A percentile compares a stretch with the other conserved stretches of the same genome.
Evolutionary conservation across 1,140 invertebrate genomes (phyloP).

Genomic region (Paraescarpia echinospica): DNA sequence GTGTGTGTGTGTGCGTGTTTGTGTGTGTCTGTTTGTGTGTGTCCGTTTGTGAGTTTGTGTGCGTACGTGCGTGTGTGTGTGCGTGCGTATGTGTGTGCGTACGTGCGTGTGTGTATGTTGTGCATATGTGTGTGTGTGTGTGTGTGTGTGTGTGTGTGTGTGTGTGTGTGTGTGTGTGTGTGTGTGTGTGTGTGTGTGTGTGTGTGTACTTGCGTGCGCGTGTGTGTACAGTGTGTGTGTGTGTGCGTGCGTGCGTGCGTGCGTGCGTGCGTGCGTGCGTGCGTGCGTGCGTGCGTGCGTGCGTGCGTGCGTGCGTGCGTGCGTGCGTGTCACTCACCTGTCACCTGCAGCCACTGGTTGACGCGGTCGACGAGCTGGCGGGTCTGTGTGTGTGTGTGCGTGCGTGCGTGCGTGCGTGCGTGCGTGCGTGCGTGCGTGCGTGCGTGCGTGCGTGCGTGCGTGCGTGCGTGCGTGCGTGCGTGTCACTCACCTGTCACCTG

Average conservation of each 20-base stretch:
- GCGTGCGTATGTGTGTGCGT: neutral
- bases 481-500: slow-evolving; percentile 25
- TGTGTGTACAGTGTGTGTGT: neutral
- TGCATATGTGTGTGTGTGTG: too few relatives aligned
- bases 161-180: too few relatives aligned
- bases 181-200: too few relatives aligned
- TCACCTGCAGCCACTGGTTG: slow-evolving; percentile 30
- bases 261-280: slow-evolving; percentile 21
- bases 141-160: neutral
- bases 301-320: neutral
- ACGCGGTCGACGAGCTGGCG: slow-evolving; percentile 23
- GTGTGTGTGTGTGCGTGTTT: too few relatives aligned
- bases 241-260: slow-evolving; percentile 20
- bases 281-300: slow-evolving; percentile 11
- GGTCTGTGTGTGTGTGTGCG: slow-evolving; percentile 14
- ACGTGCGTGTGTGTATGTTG: neutral
- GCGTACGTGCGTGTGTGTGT: neutral
- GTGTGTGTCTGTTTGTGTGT: too few relatives aligned
- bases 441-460: slow-evolving; percentile 7
- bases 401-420: neutral
- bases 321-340: slow-evolving; percentile 16
- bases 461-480: neutral
- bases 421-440: slow-evolving; percentile 17
- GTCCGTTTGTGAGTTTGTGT: neutral
- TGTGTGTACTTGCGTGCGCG: too few relatives aligned